Evolutionary conservation across 2,113 vertebrate genomes (phyloP).

Genomic region (Ursus arctos): DNA sequence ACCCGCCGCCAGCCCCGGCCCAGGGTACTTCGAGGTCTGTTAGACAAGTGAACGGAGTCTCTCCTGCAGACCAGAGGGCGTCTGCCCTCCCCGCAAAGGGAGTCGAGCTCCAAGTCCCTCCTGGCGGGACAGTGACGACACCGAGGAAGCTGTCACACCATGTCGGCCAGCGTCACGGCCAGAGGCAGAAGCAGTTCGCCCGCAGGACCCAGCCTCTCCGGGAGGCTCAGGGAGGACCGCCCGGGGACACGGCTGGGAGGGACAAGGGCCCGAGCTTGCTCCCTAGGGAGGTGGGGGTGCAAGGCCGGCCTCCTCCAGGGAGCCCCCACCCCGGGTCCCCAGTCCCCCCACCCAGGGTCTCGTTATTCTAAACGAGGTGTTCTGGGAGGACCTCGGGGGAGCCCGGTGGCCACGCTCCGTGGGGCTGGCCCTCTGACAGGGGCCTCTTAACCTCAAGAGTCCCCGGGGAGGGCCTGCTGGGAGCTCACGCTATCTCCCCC

Average conservation of each 20-base stretch:
- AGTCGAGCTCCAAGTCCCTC: slow-evolving; percentile 78
- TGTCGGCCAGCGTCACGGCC: slow-evolving; percentile 65
- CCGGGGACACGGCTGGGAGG: neutral
- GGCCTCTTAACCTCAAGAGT: neutral
- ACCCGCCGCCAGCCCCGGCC: neutral
- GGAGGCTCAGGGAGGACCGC: neutral
- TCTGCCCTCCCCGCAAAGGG: slow-evolving; percentile 73
- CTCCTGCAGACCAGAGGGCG: slow-evolving; percentile 70
- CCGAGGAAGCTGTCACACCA: slow-evolving; percentile 62
- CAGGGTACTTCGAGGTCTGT: slow-evolving; percentile 70
- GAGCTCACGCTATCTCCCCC: neutral
- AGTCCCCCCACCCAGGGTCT: neutral
- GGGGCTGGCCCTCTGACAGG: accelerated
- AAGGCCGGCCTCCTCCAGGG: accelerated
- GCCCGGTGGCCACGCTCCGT: accelerated
- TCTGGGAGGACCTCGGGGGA: neutral
- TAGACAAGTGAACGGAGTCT: slow-evolving; percentile 36
- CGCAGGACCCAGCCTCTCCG: slow-evolving; percentile 37
- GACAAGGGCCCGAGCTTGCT: accelerated
- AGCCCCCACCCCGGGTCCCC: neutral
- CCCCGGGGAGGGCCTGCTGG: accelerated
- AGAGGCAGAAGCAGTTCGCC: slow-evolving; percentile 16
- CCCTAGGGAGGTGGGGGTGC: neutral
- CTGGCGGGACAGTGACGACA: slow-evolving; percentile 67
- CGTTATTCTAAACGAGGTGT: neutral